Evolutionary conservation across 1,140 invertebrate genomes (phyloP), one percentile per base, ranked within the genome.

Genomic region (Episyrphus balteatus): DNA sequence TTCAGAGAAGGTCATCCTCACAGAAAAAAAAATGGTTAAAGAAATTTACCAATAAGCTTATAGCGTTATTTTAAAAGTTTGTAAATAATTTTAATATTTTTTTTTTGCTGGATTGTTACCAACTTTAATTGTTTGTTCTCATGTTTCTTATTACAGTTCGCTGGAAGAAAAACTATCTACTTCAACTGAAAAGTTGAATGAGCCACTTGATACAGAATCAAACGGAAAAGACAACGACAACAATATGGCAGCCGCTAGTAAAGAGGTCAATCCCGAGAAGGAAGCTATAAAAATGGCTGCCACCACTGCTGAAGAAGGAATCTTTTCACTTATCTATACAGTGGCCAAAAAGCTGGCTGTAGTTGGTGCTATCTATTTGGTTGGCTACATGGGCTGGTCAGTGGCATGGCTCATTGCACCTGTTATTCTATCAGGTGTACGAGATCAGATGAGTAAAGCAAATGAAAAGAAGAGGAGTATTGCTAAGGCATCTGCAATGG

Each of bases 381-480:
- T 85, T 37, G 91, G 90, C 8, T 92, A 91, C 61, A 83, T 87
- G 77, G 81, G 87, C 59, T 83, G 88, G 71, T 81, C 79, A 38
- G 78, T 90, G 17, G 89, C 87, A 18, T 95, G 91, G 90, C 74
- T 95, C 1, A 76, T 93, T 49, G 79, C 83, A 0, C 88, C 87
- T 0, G 77, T 94, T 9, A 75, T 89, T 26, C 70, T 90, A 15
- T 81, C 83, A 9, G 83, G 88, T 37, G 75, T 89, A 54, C 79
- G 88, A 44, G 80, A 86, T 51, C 85, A 91, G 67, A 81, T 83
- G 73, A 79, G 78, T 38, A 81, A 80, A 61, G 78, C 85, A 42
- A 83, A 79, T 52, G 78, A 88, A 55, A 75, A 83, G 42, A 81
- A 80, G 58, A 77, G 88, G 53, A 79, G 82, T 51, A 77, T 88